These are phyloP conservation scores for Halictus quadricinctus DNA, from an alignment of 2,888 invertebrate genomes.

Conservation along the genomic window DNA sequence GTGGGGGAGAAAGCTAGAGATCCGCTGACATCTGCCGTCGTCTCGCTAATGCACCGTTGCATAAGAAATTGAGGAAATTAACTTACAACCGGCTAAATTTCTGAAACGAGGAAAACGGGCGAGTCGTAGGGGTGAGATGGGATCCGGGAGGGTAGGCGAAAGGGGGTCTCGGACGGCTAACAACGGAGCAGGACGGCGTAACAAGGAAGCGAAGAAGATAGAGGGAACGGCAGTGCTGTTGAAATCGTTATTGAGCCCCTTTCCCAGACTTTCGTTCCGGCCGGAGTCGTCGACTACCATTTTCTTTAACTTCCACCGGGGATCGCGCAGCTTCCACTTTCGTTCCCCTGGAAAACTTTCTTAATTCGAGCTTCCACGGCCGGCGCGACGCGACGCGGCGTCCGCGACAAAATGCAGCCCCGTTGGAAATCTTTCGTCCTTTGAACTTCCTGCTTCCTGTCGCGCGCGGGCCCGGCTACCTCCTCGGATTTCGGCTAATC, in stretches of 20 bases:
- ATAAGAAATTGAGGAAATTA: constrained; percentile 71
- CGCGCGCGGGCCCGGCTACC: constrained; percentile 18
- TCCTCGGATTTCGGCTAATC: constrained; percentile 55
- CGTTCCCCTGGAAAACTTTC: constrained; percentile 68
- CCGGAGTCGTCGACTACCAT: constrained; percentile 68
- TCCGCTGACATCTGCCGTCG: constrained; percentile 65
- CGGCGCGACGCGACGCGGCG: background rate
- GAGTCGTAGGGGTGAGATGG: constrained; percentile 29
- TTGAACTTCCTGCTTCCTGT: constrained; percentile 30
- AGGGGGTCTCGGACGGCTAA: background rate
- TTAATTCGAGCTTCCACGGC: constrained; percentile 70
- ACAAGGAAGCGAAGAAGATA: constrained; percentile 39
- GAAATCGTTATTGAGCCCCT: constrained; percentile 71
- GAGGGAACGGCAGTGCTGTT: constrained; percentile 41
- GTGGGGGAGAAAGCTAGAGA: constrained; percentile 4
- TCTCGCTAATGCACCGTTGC: constrained; percentile 65
- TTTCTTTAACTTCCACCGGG: constrained; percentile 67
- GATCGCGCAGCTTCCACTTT: constrained; percentile 57
- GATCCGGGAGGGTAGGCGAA: constrained; percentile 24
- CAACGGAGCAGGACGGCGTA: constrained; percentile 21
- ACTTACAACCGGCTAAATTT: constrained; percentile 69
- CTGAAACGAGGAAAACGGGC: constrained; percentile 55
- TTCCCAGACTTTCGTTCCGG: constrained; percentile 62
- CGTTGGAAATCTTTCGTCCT: constrained; percentile 46
- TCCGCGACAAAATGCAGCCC: constrained; percentile 56